These are phyloP conservation scores for Drosophila chauvacae DNA, from an alignment of 1,140 invertebrate genomes.

Conservation along the genomic window DNA sequence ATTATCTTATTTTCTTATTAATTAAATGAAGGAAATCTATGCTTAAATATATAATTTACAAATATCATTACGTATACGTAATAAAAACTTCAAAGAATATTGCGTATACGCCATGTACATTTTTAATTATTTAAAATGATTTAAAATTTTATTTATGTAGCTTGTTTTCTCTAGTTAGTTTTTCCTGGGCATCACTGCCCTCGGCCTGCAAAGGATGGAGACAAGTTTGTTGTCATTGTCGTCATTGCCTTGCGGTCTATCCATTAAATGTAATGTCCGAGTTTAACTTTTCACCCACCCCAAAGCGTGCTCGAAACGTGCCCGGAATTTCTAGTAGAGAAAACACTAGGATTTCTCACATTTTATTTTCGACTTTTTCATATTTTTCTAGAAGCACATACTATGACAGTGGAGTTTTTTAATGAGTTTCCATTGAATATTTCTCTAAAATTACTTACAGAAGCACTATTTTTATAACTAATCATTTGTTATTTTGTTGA, in stretches of 20 bases:
- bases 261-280: slow-evolving; percentile 50
- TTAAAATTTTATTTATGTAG: not conserved
- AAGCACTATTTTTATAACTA: not conserved
- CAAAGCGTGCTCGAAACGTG: slow-evolving; percentile 11
- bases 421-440: not conserved
- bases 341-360: slow-evolving; percentile 2
- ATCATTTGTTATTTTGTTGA: not conserved
- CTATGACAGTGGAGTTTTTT: not conserved
- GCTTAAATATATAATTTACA: no score
- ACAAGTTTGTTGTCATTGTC: slow-evolving; percentile 40
- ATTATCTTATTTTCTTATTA: no score
- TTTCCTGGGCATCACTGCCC: slow-evolving; percentile 17
- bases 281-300: slow-evolving; percentile 42
- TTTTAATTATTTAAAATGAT: no score
- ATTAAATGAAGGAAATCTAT: no score
- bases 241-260: slow-evolving; percentile 40
- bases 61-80: not conserved
- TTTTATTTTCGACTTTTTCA: not conserved
- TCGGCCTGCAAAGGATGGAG: slow-evolving; percentile 1
- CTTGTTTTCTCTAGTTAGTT: not conserved
- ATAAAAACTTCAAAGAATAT: not conserved
- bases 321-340: slow-evolving; percentile 7
- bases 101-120: not conserved
- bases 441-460: not conserved
- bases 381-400: not conserved